These are phyloP conservation scores for Empidonax traillii DNA, from an alignment of 2,113 vertebrate species.

Conservation along the genomic window DNA sequence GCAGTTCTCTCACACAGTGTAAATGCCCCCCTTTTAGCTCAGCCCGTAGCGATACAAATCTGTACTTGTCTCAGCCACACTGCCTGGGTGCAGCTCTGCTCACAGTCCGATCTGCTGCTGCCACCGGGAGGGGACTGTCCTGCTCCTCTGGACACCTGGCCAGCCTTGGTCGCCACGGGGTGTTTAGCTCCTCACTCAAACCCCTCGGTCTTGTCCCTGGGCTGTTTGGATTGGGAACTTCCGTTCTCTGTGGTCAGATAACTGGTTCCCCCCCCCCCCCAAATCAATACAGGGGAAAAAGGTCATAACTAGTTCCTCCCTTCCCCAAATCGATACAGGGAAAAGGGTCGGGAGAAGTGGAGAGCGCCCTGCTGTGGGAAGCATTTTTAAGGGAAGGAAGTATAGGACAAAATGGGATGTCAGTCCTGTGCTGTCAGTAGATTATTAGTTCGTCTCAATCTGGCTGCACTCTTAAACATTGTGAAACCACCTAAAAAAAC, in stretches of 20 bases:
- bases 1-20: not conserved
- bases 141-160: not conserved
- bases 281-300: not conserved
- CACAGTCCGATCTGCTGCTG: rapidly evolving
- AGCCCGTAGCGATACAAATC: rapidly evolving
- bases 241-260: not conserved
- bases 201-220: rapidly evolving
- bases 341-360: not conserved
- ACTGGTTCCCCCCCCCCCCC: rapidly evolving
- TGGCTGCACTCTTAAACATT: not conserved
- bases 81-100: rapidly evolving
- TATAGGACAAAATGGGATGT: not conserved
- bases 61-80: rapidly evolving
- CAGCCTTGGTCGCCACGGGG: rapidly evolving
- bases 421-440: rapidly evolving
- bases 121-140: not conserved
- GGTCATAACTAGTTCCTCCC: not conserved
- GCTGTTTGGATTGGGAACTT: rapidly evolving
- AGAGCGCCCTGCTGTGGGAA: not conserved
- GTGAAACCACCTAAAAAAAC: not conserved
- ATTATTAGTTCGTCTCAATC: not conserved
- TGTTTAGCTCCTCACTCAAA: rapidly evolving
- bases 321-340: rapidly evolving
- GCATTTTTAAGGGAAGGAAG: not conserved
- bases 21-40: not conserved